These are phyloP conservation scores for Diarsia dahlii DNA, from an alignment of 2,888 invertebrate genomes.

Conservation along the genomic window DNA sequence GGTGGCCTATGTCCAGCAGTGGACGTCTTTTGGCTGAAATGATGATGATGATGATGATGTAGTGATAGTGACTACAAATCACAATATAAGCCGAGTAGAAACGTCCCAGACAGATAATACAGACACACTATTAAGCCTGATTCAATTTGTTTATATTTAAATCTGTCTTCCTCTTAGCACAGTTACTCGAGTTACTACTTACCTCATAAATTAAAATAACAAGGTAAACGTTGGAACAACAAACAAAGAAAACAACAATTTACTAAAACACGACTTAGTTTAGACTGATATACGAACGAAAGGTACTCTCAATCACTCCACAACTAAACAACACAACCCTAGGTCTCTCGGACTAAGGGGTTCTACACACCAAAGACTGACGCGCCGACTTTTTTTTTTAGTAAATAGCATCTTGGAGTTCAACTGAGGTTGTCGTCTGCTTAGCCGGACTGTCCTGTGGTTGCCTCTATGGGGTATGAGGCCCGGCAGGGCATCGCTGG, in stretches of 20 bases:
- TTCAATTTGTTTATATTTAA: constrained; percentile 17
- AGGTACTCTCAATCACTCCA: constrained; percentile 51
- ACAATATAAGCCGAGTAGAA: not conserved
- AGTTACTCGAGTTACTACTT: constrained; percentile 2
- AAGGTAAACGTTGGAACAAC: constrained; percentile 37
- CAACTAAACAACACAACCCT: constrained; percentile 47
- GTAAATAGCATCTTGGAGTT: too few relatives aligned
- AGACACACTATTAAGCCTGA: not conserved
- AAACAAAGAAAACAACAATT: constrained; percentile 51
- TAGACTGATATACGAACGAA: constrained; percentile 42
- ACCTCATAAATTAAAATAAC: constrained; percentile 41
- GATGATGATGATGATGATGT: too few relatives aligned
- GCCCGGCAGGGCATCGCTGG: too few relatives aligned
- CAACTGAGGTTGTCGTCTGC: too few relatives aligned
- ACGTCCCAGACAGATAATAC: not conserved
- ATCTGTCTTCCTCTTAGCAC: not conserved
- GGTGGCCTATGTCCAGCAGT: too few relatives aligned
- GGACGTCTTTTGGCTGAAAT: too few relatives aligned
- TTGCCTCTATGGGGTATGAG: too few relatives aligned
- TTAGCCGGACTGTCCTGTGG: too few relatives aligned
- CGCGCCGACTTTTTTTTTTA: too few relatives aligned
- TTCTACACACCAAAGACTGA: not conserved
- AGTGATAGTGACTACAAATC: too few relatives aligned
- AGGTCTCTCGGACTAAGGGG: constrained; percentile 15
- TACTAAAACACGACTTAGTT: constrained; percentile 50